Conservation (phyloP, 2,797 vertebrate species). For the Hybognathus amarus region DNA sequence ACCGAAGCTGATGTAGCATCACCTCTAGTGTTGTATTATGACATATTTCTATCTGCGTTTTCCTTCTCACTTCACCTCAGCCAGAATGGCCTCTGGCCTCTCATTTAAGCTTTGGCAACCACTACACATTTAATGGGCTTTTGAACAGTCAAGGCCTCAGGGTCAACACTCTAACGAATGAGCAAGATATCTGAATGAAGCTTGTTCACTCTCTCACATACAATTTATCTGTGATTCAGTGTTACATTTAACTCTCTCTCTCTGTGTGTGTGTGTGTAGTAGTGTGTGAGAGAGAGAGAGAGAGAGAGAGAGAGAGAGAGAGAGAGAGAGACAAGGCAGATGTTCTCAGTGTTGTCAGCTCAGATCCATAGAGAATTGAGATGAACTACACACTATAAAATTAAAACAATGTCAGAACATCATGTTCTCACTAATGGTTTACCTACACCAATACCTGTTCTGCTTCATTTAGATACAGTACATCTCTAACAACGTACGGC, state of each 20-base stretch:
- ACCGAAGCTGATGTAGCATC: constrained; percentile 39
- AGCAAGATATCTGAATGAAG: constrained; percentile 73
- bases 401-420: constrained; percentile 75
- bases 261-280: constrained; percentile 62
- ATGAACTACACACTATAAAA: constrained; percentile 82
- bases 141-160: constrained; percentile 76
- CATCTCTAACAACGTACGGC: background rate
- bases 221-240: constrained; percentile 15
- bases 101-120: constrained; percentile 75
- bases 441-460: constrained; percentile 65
- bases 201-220: constrained; percentile 67
- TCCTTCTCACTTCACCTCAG: constrained; percentile 62
- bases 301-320: constrained; percentile 60
- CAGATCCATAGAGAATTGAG: constrained; percentile 80
- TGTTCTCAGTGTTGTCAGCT: constrained; percentile 78
- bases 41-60: constrained; percentile 51
- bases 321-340: constrained; percentile 71
- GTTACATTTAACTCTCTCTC: background rate
- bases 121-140: constrained; percentile 78
- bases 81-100: constrained; percentile 67
- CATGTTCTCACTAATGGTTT: constrained; percentile 21
- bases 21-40: constrained; percentile 46
- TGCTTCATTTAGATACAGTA: background rate
- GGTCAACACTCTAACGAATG: constrained; percentile 69
- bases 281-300: constrained; percentile 27